A percentile compares a stretch with the other conserved stretches of the same genome.
Conservation (phyloP, 2,888 invertebrate genomes). For the Empis stercorea region DNA sequence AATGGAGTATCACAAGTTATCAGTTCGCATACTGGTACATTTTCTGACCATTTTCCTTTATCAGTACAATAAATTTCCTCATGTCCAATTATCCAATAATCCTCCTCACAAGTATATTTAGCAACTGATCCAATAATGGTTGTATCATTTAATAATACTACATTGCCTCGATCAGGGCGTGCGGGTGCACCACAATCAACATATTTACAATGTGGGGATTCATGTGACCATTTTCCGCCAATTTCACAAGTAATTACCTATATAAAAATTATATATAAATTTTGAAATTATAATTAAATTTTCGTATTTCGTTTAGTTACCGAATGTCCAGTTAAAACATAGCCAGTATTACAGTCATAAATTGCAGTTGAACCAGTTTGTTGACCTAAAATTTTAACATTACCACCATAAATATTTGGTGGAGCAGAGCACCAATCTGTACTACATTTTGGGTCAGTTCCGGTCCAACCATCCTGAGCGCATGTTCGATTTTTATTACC, state of each 20-base stretch:
- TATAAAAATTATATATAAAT: conserved; percentile 12
- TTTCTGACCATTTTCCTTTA: conserved; percentile 79
- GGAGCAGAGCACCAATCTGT: conserved; percentile 84
- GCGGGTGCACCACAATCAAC: conserved; percentile 77
- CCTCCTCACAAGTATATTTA: conserved; percentile 66
- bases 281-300: not conserved
- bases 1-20: conserved; percentile 79
- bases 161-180: conserved; percentile 62
- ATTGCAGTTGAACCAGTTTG: conserved; percentile 69
- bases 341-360: conserved; percentile 71
- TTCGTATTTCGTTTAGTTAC: conserved; percentile 38
- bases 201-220: conserved; percentile 70
- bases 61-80: conserved; percentile 57
- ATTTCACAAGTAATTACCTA: conserved; percentile 70
- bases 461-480: conserved; percentile 65
- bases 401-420: conserved; percentile 61
- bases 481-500: conserved; percentile 62
- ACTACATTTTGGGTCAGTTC: conserved; percentile 64
- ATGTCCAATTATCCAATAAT: conserved; percentile 71
- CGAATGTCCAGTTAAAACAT: conserved; percentile 68
- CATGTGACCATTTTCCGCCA: conserved; percentile 73
- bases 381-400: conserved; percentile 55
- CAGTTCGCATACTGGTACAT: conserved; percentile 74
- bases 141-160: conserved; percentile 58
- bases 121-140: conserved; percentile 70